These are phyloP conservation scores for Aulostomus chinensis DNA, from an alignment of 2,797 vertebrate genomes.

Conservation along the genomic window DNA sequence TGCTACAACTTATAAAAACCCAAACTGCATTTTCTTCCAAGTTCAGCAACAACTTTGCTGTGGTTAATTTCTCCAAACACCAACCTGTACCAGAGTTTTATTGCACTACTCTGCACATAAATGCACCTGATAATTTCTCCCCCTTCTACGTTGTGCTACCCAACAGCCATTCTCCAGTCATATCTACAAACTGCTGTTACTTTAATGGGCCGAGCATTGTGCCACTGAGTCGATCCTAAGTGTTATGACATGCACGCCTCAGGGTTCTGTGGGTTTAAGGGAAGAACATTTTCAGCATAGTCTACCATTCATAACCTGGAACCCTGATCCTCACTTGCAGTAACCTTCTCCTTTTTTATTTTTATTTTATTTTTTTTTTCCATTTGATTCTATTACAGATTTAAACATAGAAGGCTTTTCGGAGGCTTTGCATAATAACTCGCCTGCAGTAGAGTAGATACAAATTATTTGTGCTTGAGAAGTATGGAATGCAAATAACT, in stretches of 20 bases:
- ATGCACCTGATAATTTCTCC: conserved; percentile 47
- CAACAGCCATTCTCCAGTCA: conserved; percentile 45
- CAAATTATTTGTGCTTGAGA: conserved; percentile 32
- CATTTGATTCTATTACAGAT: conserved; percentile 49
- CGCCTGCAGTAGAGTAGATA: conserved; percentile 24
- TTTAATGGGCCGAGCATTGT: conserved; percentile 66
- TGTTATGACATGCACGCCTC: conserved; percentile 62
- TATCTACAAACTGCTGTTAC: conserved; percentile 57
- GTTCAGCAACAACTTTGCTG: conserved; percentile 19
- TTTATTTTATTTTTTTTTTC: too few species aligned
- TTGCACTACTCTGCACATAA: conserved; percentile 21
- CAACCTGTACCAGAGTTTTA: too few species aligned
- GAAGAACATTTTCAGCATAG: conserved; percentile 49
- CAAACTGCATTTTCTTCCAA: too few species aligned
- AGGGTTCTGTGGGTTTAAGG: conserved; percentile 54
- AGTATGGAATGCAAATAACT: conserved; percentile 21
- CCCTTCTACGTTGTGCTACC: conserved; percentile 23
- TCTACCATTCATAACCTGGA: conserved; percentile 59
- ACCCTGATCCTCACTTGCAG: conserved; percentile 37
- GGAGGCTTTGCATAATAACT: conserved; percentile 41
- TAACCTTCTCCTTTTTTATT: conserved; percentile 28
- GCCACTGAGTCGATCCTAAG: conserved; percentile 57
- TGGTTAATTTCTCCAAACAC: conserved; percentile 36
- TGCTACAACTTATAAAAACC: neutral
- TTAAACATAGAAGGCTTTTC: conserved; percentile 38